Evolutionary conservation across 1,140 invertebrate species (phyloP).

Genomic region (Periplaneta americana): DNA sequence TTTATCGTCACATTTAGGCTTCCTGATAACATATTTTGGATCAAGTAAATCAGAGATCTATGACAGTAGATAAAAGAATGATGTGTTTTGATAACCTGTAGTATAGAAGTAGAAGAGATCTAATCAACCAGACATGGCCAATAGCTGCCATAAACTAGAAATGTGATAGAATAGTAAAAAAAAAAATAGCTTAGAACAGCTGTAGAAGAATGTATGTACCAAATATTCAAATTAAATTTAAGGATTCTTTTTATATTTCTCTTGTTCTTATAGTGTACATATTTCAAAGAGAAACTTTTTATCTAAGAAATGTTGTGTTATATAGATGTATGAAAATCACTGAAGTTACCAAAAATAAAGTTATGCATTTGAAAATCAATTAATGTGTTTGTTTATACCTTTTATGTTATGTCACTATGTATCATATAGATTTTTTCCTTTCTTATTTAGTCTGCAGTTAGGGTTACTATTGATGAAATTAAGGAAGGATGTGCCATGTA

Average conservation of each 20-base stretch:
- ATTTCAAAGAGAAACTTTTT: neutral
- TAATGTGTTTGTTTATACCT: too few relatives aligned
- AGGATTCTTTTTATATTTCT: neutral
- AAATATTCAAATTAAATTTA: neutral
- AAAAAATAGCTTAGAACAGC: neutral
- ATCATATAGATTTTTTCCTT: too few relatives aligned
- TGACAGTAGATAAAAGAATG: neutral
- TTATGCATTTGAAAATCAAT: too few relatives aligned
- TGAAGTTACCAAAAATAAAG: neutral
- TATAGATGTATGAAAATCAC: neutral
- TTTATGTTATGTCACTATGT: too few relatives aligned
- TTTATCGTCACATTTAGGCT: neutral
- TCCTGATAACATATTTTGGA: neutral
- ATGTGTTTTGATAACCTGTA: neutral
- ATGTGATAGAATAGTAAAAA: neutral
- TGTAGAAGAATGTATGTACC: neutral
- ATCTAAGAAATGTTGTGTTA: neutral
- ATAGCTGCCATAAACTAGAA: neutral
- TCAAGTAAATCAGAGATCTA: neutral
- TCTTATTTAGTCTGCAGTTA: too few relatives aligned
- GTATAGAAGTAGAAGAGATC: neutral
- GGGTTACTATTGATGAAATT: too few relatives aligned
- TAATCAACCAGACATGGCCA: neutral
- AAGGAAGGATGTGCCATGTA: too few relatives aligned
- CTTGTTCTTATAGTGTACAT: neutral